Percentiles rank a stretch among this genome's conserved stretches.
Conservation (phyloP, 2,888 invertebrate genomes). For the Hirtodrosophila confusa region DNA sequence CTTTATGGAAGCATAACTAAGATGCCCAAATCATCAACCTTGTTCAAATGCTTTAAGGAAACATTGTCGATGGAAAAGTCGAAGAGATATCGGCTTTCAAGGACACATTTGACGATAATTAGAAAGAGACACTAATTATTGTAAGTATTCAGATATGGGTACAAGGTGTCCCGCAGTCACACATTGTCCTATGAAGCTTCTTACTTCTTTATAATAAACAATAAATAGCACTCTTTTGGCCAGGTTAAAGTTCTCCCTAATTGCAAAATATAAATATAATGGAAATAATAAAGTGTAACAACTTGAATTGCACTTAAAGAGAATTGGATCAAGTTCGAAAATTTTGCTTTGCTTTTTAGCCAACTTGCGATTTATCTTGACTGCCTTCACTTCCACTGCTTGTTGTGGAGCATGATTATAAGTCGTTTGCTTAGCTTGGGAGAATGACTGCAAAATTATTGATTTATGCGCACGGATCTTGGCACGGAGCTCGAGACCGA, state of each 20-base stretch:
- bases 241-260: neutral
- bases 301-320: conserved; percentile 50
- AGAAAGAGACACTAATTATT: too few species aligned
- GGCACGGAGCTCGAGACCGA: conserved; percentile 41
- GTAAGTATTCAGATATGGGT: too few species aligned
- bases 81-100: too few species aligned
- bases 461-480: conserved; percentile 71
- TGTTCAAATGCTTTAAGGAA: too few species aligned
- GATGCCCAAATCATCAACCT: too few species aligned
- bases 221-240: too few species aligned
- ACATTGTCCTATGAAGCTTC: too few species aligned
- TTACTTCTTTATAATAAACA: conserved; percentile 2
- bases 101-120: too few species aligned
- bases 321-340: conserved; percentile 72
- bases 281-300: conserved; percentile 29
- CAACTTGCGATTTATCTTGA: conserved; percentile 35
- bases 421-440: conserved; percentile 14
- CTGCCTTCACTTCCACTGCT: conserved; percentile 40
- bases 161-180: too few species aligned
- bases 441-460: conserved; percentile 54
- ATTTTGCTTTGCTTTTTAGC: conserved; percentile 22
- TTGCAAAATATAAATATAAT: conserved; percentile 2
- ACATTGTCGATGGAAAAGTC: too few species aligned
- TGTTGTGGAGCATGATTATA: conserved; percentile 32
- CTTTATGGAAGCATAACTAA: too few species aligned